Percentiles rank a stretch among this genome's conserved stretches.
Conservation (phyloP, 2,797 vertebrate species). For the Eutrigla gurnardus region DNA sequence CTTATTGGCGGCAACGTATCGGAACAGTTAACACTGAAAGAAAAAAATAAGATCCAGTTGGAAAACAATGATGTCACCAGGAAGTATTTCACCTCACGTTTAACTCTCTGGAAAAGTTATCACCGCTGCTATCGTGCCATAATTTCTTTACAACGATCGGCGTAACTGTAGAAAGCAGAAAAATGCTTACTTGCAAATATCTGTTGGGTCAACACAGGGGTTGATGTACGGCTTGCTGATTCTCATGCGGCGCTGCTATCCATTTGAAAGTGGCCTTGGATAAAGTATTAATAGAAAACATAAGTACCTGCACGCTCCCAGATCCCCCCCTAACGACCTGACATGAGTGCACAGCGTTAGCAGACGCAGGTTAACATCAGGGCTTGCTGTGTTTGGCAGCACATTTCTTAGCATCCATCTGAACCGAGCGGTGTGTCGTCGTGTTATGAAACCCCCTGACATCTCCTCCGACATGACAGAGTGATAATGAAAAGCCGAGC, state of each 20-base stretch:
- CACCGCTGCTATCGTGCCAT: too few species aligned
- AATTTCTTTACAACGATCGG: too few species aligned
- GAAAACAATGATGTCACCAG: too few species aligned
- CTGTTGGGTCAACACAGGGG: neutral
- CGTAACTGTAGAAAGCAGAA: too few species aligned
- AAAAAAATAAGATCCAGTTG: too few species aligned
- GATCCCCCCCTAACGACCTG: neutral
- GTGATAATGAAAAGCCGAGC: constrained; percentile 68
- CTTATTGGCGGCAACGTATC: too few species aligned
- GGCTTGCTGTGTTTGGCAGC: constrained; percentile 21
- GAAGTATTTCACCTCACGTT: too few species aligned
- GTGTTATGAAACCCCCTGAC: constrained; percentile 60
- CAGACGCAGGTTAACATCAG: constrained; percentile 28
- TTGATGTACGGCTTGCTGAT: too few species aligned
- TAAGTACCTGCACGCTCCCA: neutral
- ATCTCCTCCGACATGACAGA: constrained; percentile 47
- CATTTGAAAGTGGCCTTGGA: neutral
- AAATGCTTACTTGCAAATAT: too few species aligned
- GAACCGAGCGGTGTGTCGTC: constrained; percentile 44
- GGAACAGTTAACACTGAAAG: too few species aligned
- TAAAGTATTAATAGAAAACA: neutral
- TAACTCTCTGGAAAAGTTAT: too few species aligned
- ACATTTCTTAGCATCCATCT: constrained; percentile 43
- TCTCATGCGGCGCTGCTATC: neutral
- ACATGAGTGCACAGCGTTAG: neutral